Base-by-base conservation (phyloP, 2,113 vertebrate genomes). In the Dendrocopos noguchii region DNA sequence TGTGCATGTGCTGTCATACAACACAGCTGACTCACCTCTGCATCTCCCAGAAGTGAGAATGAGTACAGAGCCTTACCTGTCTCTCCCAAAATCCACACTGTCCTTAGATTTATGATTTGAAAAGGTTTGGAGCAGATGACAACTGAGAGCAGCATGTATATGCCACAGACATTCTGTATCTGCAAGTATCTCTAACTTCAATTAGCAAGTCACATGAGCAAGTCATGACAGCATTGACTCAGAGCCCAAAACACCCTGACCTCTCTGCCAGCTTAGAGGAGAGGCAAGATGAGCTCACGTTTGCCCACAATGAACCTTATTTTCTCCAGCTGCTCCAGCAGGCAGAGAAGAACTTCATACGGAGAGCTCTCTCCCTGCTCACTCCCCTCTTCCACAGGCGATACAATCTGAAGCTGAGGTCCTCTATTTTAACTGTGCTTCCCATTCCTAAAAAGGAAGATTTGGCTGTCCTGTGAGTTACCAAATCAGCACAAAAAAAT, bases 391-490 rank as follows among this genome's bases (percentile, higher is more conserved):
- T 93, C 27, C 78, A 79, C 0, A 46, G 47, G 68, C 77, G 92
- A 91, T 80, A 96, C 64, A 71, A 94, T 95, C 79, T 90, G 68
- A 92, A 80, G 60, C 89, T 83, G 82, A 96, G 34, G 47, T 91
- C 90, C 93, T 85, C 75, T 94, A 20, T 34, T 95, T 86, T 65
- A 65, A 86, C 73, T 75, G 44, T 95, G 90, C 78, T 91, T 70
- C 84, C 73, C 90, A 85, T 78, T 95, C 95, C 96, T 94, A 96
- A 96, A 96, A 95, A 96, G 93, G 90, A 96, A 96, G 84, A 91
- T 75, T 84, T 93, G 80, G 82, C 93, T 92, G 70, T 85, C 57
- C 87, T 12, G 4, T 50, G 76, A 90, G 34, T 91, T 95, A 80
- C 82, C 94, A 94, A 95, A 95, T 93, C 91, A 96, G 91, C 94